Base-by-base conservation (phyloP, 2,797 vertebrate species). In the Mus spretus region DNA sequence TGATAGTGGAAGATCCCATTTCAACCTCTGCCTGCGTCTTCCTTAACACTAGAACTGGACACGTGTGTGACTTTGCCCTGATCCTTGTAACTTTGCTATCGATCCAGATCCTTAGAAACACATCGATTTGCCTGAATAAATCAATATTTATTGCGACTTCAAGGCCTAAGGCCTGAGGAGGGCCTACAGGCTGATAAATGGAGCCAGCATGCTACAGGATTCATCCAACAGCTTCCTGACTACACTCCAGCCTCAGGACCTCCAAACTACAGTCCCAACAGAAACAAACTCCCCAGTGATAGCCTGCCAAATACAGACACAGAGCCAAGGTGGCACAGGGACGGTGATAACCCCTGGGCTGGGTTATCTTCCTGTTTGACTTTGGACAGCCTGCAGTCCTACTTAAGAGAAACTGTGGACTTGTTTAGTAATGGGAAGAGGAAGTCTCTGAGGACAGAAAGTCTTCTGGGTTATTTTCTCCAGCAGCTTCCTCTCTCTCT, bases 81-180 rank as follows among this genome's bases (percentile, higher is more conserved):
- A 97, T 95, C 92, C 95, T 93, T 95, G 72, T 94, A 96, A 97
- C 97, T 97, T 94, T 89, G 85, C 83, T 90, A 95, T 96, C 0
- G 74, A 97, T 37, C 95, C 72, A 83, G 90, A 75, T 90, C 96
- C 96, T 96, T 26, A 0, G 95, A 97, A 97, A 91, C 57, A 37
- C 90, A 97, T 98, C 12, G 37, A 97, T 97, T 98, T 93, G 22
- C 92, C 80, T 2, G 28, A 87, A 95, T 4, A 17, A 85, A 96
- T 98, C 97, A 90, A 97, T 97, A 95, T 97, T 97, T 97, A 98
- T 96, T 96, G 97, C 78, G 8, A 86, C 87, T 97, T 96, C 96
- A 95, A 94, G 96, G 94, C 61, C 92, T 70, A 19, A 88, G 84
- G 67, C 47, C 31, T n/a, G 34, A 85, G 50, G 53, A 84, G n/a